phyloP scores from a whole-genome alignment of 2,113 vertebrate genomes.

The Halichoerus grypus region DNA sequence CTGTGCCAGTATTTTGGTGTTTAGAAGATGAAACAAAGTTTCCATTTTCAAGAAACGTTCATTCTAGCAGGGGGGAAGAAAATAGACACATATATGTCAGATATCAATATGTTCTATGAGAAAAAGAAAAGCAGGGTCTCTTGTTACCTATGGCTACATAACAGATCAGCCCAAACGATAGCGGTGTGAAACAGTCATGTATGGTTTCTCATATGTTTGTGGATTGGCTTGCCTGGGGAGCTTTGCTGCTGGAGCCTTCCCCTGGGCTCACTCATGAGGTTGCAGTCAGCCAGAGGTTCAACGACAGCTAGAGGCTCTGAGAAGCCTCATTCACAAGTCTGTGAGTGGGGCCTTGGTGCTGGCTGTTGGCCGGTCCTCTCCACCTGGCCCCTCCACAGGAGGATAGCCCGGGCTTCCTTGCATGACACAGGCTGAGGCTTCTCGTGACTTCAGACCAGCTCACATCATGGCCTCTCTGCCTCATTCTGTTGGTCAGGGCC shows the following conservation, averaged over 20 bases:
- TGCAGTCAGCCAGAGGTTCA: background rate
- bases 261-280: background rate
- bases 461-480: background rate
- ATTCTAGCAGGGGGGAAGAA: background rate
- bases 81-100: background rate
- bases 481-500: background rate
- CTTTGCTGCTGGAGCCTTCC: background rate
- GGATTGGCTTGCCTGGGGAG: background rate
- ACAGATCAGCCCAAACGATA: background rate
- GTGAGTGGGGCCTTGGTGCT: background rate
- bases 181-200: background rate
- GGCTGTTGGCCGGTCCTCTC: background rate
- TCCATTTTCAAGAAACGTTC: background rate
- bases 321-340: background rate
- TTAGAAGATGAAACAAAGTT: background rate
- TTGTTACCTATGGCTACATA: background rate
- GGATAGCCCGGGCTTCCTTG: background rate
- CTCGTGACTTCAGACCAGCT: background rate
- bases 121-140: background rate
- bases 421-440: background rate
- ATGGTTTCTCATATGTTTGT: background rate
- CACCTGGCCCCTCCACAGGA: background rate
- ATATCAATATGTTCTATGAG: background rate
- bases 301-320: accelerated
- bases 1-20: background rate